Evolutionary conservation across 2,888 invertebrate species (phyloP).

Genomic region (Drosophila neonasuta): DNA sequence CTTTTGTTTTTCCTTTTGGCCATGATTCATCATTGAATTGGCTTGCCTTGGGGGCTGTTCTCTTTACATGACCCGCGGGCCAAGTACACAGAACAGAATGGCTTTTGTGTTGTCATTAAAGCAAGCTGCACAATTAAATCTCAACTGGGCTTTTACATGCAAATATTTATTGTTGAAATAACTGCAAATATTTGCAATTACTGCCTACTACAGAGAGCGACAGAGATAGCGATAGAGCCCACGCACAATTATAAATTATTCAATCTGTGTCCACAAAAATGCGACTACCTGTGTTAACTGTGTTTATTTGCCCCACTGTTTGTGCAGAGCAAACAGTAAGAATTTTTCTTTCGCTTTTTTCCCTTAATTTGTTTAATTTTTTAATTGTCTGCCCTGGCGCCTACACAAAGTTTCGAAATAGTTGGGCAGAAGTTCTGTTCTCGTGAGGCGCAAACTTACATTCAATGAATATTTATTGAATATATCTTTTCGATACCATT

Average conservation of each 20-base stretch:
- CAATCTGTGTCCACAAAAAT: conserved; percentile 50
- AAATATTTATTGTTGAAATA: conserved; percentile 66
- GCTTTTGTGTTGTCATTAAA: conserved; percentile 33
- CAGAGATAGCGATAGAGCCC: conserved; percentile 13
- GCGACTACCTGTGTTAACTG: conserved; percentile 57
- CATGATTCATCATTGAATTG: conserved; percentile 47
- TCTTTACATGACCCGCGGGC: conserved; percentile 64
- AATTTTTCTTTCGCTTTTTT: conserved; percentile 1
- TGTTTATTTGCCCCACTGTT: conserved; percentile 69
- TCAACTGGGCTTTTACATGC: conserved; percentile 51
- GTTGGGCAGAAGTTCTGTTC: not conserved
- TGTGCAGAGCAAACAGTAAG: conserved; percentile 55
- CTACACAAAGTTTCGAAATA: conserved; percentile 7
- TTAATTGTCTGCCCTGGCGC: conserved; percentile 37
- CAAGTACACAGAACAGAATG: conserved; percentile 45
- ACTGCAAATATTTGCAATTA: conserved; percentile 67
- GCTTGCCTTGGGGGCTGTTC: conserved; percentile 24
- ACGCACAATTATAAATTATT: conserved; percentile 78
- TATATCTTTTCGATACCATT: too few relatives aligned
- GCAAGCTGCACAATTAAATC: conserved; percentile 53
- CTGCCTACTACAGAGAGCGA: not conserved
- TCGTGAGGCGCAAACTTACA: not conserved
- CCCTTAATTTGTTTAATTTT: conserved; percentile 40
- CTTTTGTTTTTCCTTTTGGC: conserved; percentile 14
- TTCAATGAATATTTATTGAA: not conserved